Percentiles rank a stretch among this genome's conserved stretches.
Evolutionary conservation across 2,113 vertebrate species (phyloP).

Genomic region (Hippocampus mohnikei): DNA sequence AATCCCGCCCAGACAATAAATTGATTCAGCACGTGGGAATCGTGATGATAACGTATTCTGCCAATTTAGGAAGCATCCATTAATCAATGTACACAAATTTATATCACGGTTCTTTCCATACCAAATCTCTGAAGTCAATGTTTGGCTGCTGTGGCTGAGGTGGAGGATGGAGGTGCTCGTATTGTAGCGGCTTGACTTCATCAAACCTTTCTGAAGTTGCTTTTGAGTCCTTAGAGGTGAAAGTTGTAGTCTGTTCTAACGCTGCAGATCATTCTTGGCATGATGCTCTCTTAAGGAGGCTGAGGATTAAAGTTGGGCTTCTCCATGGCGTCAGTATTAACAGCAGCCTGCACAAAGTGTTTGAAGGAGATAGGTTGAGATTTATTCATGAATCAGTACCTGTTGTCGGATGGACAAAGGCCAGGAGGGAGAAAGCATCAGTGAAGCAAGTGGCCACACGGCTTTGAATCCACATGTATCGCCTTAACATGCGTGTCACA

Average conservation of each 20-base stretch:
- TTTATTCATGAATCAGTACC: conserved; percentile 1
- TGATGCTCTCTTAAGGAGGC: conserved; percentile 67
- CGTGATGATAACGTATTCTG: background rate
- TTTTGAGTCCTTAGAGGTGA: conserved; percentile 50
- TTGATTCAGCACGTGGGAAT: conserved; percentile 12
- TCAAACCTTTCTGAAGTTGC: conserved; percentile 38
- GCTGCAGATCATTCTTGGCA: conserved; percentile 59
- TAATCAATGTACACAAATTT: conserved; percentile 7
- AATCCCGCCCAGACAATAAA: background rate
- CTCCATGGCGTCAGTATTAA: conserved; percentile 55
- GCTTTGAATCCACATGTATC: conserved; percentile 63
- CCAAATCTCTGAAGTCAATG: conserved; percentile 27
- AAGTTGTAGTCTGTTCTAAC: conserved; percentile 43
- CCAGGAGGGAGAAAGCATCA: conserved; percentile 20
- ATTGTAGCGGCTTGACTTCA: conserved; percentile 40
- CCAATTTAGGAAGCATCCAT: conserved; percentile 1
- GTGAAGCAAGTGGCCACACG: conserved; percentile 49
- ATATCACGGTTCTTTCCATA: conserved; percentile 5
- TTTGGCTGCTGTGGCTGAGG: conserved; percentile 21
- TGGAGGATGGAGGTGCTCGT: conserved; percentile 36
- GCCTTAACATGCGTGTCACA: conserved; percentile 64
- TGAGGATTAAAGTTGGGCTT: conserved; percentile 48
- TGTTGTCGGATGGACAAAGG: conserved; percentile 1
- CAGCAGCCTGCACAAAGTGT: conserved; percentile 39
- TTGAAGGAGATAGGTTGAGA: conserved; percentile 36